Evolutionary conservation across 2,113 vertebrate genomes (phyloP), one percentile per base, ranked within the genome.

Genomic region (Serinus canaria): DNA sequence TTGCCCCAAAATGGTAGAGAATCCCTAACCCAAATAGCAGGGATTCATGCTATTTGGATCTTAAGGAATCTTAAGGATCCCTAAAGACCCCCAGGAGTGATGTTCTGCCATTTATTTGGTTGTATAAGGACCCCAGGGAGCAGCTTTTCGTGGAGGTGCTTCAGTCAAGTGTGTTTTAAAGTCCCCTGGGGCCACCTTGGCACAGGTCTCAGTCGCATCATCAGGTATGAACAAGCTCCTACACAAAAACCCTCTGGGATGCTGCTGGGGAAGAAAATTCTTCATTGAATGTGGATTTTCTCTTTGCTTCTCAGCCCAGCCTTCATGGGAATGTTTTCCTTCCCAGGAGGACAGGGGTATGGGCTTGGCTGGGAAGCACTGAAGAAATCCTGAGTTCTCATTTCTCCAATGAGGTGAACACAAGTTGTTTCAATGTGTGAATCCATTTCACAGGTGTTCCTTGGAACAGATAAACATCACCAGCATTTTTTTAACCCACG

Each of bases 361-460:
- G 44, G 41, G 16, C 23, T 88, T 88, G 39, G 15, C 35, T 10
- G 23, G 46, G 52, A 87, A 87, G 35, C 0, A 4, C n/a, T 58
- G 52, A 81, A 62, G 60, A 43, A 78, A 62, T 49, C 44, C 35
- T 33, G 44, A 8, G 13, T 49, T 93, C 44, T 41, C 1, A 0
- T 76, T 95, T 79, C 50, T 86, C 63, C 37, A 60, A 1, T 0
- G 1, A 85, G 58, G 63, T 35, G 44, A 78, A 28, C 49, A 44
- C 6, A 56, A 68, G 33, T 60, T 52, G 6, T 85, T 94, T 93
- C 41, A 35, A 23, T 31, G 27, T 55, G 6, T 52, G 56, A 90
- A 94, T 93, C 56, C 50, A 52, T 92, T 93, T 86, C 68, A 66
- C 85, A 86, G 73, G 68, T 92, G 68, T 37, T 86, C 88, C 30